Percentiles rank a stretch among this genome's conserved stretches.
phyloP scores from a whole-genome alignment of 2,113 vertebrate genomes.

The Myxocyprinus asiaticus region DNA sequence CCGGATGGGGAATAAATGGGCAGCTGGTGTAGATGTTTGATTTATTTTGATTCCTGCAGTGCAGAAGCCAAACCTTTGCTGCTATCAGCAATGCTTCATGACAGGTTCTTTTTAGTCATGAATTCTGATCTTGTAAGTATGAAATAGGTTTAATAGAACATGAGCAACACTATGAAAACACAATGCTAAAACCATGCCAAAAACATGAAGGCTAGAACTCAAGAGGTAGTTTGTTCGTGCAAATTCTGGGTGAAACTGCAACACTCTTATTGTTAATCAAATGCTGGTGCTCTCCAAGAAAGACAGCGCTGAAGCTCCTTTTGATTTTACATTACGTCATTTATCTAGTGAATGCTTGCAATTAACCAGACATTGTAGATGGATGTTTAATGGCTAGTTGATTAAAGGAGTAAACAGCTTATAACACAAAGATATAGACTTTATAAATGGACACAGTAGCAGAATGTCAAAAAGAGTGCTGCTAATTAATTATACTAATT shows the following conservation, averaged over 20 bases:
- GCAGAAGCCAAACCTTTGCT: neutral
- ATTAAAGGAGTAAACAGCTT: neutral
- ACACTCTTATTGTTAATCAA: too few relatives aligned
- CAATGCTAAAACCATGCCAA: neutral
- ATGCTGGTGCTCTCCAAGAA: too few relatives aligned
- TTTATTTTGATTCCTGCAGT: too few relatives aligned
- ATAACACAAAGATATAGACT: neutral
- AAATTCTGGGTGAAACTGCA: neutral
- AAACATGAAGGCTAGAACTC: neutral
- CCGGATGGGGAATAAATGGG: neutral
- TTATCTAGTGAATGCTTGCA: too few relatives aligned
- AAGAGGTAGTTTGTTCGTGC: neutral
- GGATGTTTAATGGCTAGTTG: too few relatives aligned
- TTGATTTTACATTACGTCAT: too few relatives aligned
- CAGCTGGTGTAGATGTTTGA: too few relatives aligned
- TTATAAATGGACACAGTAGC: too few relatives aligned
- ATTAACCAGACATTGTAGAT: neutral
- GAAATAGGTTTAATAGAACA: neutral
- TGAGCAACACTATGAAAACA: neutral
- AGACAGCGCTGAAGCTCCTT: too few relatives aligned
- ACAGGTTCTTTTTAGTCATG: too few relatives aligned
- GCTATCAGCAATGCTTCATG: neutral
- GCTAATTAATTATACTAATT: too few relatives aligned
- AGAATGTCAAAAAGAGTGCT: too few relatives aligned
- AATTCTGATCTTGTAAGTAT: neutral